phyloP scores from a whole-genome alignment of 2,797 vertebrate species.

The Protosalanx chinensis region DNA sequence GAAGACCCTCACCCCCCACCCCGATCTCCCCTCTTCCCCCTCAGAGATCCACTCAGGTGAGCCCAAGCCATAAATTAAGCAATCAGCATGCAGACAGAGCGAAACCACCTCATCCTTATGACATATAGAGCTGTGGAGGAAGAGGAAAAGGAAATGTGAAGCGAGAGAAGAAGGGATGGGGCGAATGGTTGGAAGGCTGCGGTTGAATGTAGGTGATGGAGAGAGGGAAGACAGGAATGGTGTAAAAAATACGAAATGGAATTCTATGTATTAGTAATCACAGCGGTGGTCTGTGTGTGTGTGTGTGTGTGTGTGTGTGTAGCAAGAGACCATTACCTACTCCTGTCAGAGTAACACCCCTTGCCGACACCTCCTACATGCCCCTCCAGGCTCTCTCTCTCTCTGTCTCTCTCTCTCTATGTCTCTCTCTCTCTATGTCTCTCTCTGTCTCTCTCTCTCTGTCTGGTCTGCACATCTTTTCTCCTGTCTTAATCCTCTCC shows the following conservation, averaged over 20 bases:
- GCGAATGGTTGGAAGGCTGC: too few relatives aligned
- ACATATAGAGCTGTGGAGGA: not conserved
- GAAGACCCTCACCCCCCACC: not conserved
- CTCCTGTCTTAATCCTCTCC: too few relatives aligned
- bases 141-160: not conserved
- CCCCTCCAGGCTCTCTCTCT: not conserved
- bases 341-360: not conserved
- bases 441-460: conserved; percentile 23
- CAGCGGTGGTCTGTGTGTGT: not conserved
- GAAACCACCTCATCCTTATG: conserved; percentile 22
- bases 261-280: not conserved
- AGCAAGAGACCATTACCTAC: not conserved
- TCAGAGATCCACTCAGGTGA: conserved; percentile 41
- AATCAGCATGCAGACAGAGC: conserved; percentile 52
- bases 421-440: not conserved
- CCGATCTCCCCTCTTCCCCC: not conserved
- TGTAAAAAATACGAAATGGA: not conserved
- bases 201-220: too few relatives aligned
- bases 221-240: too few relatives aligned
- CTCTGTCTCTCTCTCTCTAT: not conserved
- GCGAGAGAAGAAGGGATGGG: too few relatives aligned
- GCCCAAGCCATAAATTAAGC: conserved; percentile 62
- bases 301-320: not conserved
- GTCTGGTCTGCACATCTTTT: conserved; percentile 14
- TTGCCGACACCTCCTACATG: not conserved